phyloP scores from a whole-genome alignment of 2,797 vertebrate species.

The Sebastes melanostomus region DNA sequence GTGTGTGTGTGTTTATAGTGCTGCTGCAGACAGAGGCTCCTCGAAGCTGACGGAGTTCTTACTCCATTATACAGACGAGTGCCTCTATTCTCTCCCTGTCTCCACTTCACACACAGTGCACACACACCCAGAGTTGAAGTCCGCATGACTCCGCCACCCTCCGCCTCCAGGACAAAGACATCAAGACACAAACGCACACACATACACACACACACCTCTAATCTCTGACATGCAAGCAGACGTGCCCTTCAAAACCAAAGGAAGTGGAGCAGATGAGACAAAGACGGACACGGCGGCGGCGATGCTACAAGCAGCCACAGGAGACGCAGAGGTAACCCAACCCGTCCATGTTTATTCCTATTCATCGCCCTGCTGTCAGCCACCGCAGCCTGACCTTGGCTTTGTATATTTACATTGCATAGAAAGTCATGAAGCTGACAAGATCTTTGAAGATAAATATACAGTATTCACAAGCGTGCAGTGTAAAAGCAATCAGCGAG shows the following conservation, averaged over 20 bases:
- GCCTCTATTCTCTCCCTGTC: slow-evolving; percentile 58
- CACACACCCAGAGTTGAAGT: slow-evolving; percentile 21
- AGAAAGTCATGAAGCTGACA: slow-evolving; percentile 4
- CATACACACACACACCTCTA: slow-evolving; percentile 28
- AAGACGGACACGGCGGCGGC: slow-evolving; percentile 37
- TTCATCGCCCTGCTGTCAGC: slow-evolving; percentile 31
- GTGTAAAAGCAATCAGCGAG: not conserved
- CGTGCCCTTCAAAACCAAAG: slow-evolving; percentile 43
- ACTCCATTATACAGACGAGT: slow-evolving; percentile 78
- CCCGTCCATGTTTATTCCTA: slow-evolving; percentile 36
- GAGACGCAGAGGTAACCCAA: slow-evolving; percentile 38
- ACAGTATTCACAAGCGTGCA: not conserved
- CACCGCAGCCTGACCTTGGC: slow-evolving; percentile 35
- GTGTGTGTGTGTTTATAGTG: not conserved
- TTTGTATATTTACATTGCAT: not conserved
- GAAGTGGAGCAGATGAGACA: slow-evolving; percentile 53
- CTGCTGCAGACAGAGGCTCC: slow-evolving; percentile 54
- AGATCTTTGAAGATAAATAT: slow-evolving; percentile 4
- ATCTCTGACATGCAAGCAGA: slow-evolving; percentile 50
- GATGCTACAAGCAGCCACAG: slow-evolving; percentile 9
- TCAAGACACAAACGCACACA: slow-evolving; percentile 32
- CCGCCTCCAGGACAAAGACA: slow-evolving; percentile 57
- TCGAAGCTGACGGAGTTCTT: slow-evolving; percentile 65
- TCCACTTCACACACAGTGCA: slow-evolving; percentile 30
- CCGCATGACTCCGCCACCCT: slow-evolving; percentile 24